Conservation (phyloP, 2,797 vertebrate species). For the Varecia variegata region DNA sequence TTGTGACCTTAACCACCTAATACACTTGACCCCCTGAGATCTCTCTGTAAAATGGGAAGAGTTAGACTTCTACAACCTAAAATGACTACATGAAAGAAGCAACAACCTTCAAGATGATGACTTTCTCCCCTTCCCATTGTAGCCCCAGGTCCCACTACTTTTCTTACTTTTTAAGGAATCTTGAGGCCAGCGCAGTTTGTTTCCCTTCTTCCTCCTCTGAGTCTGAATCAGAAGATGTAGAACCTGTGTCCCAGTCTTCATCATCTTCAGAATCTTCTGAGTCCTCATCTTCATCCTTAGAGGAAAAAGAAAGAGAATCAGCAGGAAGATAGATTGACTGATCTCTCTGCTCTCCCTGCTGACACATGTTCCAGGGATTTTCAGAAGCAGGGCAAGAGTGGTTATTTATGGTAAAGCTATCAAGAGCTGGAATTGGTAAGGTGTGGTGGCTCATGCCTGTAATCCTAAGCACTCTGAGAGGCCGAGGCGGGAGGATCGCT, state of each 20-base stretch:
- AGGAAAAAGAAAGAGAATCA: background rate
- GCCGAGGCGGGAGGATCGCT: no score
- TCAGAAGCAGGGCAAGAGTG: background rate
- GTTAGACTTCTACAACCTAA: background rate
- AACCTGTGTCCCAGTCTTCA: conserved; percentile 91
- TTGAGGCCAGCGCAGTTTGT: conserved; percentile 86
- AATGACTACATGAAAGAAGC: background rate
- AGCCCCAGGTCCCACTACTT: background rate
- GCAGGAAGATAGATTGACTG: background rate
- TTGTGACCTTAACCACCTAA: background rate
- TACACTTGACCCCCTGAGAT: background rate
- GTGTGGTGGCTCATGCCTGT: no score
- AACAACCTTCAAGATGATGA: background rate
- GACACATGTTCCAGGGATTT: background rate
- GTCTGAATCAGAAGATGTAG: conserved; percentile 88
- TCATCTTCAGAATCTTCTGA: conserved; percentile 89
- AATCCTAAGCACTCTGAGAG: no score
- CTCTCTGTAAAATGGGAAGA: background rate
- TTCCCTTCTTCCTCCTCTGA: conserved; percentile 90
- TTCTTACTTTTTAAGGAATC: conserved; percentile 93
- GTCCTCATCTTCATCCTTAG: conserved; percentile 85
- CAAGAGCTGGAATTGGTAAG: background rate
- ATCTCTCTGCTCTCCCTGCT: background rate
- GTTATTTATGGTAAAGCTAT: background rate
- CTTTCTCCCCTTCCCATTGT: background rate